Evolutionary conservation across 1,140 invertebrate genomes (phyloP), one percentile per base, ranked within the genome.

Genomic region (Hetaerina americana): DNA sequence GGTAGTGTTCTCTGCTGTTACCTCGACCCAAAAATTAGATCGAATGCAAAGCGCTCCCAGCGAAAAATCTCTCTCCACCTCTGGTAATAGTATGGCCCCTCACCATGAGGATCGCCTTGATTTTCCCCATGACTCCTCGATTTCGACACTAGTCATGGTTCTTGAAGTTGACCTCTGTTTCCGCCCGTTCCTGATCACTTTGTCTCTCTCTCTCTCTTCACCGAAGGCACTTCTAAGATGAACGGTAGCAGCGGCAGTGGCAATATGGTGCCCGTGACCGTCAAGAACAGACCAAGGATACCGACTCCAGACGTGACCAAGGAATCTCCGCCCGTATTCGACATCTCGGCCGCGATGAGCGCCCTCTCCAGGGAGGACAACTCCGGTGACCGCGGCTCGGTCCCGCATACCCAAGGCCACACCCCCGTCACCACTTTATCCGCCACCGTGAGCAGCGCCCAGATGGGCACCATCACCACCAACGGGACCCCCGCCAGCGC

Each of bases 291-390:
- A 68, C 92, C 92, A 0, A 84, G 92, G 66, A 93, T 94, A 71
- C 92, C 92, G 27, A 94, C 92, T 1, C 92, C 92, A 0, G 92
- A 94, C 78, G 90, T 92, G 0, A 88, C 90, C 15, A 92, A 91
- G 79, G 90, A 92, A 78, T 57, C 40, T 18, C 40, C 40, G 66
- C 49, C 70, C 27, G 26, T 68, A 26, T 26, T 31, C 18, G 40
- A 70, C 72, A 31, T 57, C 22, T n/a, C 40, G 3, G 15, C 40
- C 15, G 40, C 22, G 1, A 57, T 57, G 1, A 57, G 40, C 22
- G 40, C 40, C 40, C 66, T 66, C 49, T 57, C 68, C 25, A 26
- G 27, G 57, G 25, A 69, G 24, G 49, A 66, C 68, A 25, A 27
- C 72, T 71, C 70, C 76, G 76, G 67, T 74, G 28, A 70, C 73